phyloP scores from a whole-genome alignment of 2,797 vertebrate genomes.

The Eleutherodactylus coqui region DNA sequence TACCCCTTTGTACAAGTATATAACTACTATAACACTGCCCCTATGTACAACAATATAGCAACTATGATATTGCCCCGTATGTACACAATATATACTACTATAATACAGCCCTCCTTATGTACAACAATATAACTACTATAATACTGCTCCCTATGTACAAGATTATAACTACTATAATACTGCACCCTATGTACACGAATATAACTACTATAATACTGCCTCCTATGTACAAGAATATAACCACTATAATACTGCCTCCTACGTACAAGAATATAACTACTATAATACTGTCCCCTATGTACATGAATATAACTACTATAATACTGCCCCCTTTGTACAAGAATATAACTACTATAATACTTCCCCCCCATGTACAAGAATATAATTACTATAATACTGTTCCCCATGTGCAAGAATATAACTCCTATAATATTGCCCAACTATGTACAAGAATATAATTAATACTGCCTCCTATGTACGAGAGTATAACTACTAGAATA shows the following conservation, averaged over 20 bases:
- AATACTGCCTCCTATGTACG: too few species aligned
- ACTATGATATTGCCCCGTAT: neutral
- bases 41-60: neutral
- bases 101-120: too few species aligned
- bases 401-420: neutral
- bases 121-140: too few species aligned
- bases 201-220: neutral
- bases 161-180: too few species aligned
- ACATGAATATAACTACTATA: neutral
- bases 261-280: neutral
- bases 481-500: too few species aligned
- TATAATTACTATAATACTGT: neutral
- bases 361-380: neutral
- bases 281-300: neutral
- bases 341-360: slow-evolving; percentile 4
- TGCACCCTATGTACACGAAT: too few species aligned
- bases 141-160: neutral
- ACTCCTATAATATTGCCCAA: neutral
- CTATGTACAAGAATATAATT: neutral
- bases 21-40: too few species aligned
- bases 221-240: neutral
- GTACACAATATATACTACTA: too few species aligned
- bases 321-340: neutral
- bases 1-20: too few species aligned
- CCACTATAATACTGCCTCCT: slow-evolving; percentile 4